Evolutionary conservation across 1,140 invertebrate species (phyloP), one percentile per base, ranked within the genome.

Genomic region (Hylaeus anthracinus): DNA sequence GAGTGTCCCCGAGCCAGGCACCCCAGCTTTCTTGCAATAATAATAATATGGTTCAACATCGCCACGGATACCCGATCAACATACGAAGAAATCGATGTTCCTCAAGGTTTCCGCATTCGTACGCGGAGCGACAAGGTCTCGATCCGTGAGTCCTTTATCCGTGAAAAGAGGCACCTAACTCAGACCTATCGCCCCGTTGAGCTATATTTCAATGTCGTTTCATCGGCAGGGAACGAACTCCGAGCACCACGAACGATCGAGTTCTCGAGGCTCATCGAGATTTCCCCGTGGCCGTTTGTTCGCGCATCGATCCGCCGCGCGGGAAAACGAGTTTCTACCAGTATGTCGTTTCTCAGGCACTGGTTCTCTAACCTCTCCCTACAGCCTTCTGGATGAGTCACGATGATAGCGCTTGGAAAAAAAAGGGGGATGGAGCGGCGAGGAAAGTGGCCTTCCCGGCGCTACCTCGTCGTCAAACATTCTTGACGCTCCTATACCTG

Each of bases 311-410:
- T 80, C 72, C 63, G n/a, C 5, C 15, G 26, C 55, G 69, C 45
- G 64, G 55, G 69, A 80, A 81, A 77, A 88, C 45, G 41, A 63
- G 61, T 87, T 88, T 74, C 58, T 65, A 82, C 65, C 72, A 72
- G 63, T 72, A 39, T 70, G 71, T 70, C 26, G 53, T 69, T 86
- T 71, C 69, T 80, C 41, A 53, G 65, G 12, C 41, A 48, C 60
- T 69, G 60, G 41, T 51, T 15, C 41, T 26, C 41, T 26, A 48
- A 74, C 72, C 69, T 75, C 69, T 76, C 43, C 70, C 64, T 51
- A 65, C 75, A 81, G 69, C 51, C 76, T 84, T 75, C 61, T 61
- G 71, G 76, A 83, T 90, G 90, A 90, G 82, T 91, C 89, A 90
- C 58, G 67, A 83, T 85, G 85, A 86, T 89, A 85, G 87, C 43